Evolutionary conservation across 2,113 vertebrate species (phyloP), one percentile per base, ranked within the genome.

Genomic region (Buteo buteo): DNA sequence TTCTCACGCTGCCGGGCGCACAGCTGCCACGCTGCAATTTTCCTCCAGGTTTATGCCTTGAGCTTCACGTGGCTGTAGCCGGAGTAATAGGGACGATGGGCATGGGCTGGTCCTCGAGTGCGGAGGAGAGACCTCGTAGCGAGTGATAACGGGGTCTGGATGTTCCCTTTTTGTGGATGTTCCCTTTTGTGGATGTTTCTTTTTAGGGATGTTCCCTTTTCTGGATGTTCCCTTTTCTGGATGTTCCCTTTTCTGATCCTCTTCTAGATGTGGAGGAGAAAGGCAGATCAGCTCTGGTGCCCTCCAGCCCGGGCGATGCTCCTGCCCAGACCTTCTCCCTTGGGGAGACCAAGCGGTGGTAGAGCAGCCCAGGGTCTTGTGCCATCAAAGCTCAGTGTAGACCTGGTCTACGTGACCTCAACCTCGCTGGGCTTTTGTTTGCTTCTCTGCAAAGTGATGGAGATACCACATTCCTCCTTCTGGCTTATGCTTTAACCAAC

Each of bases 361-460:
- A 9, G 67, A 85, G 67, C 62, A 45, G 21, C 66, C 10, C 32
- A 2, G 24, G 52, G 13, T 36, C 26, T 59, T 4, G 49, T 36
- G 86, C 81, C 66, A 10, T 26, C 61, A 42, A 40, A 74, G 20
- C 32, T 84, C 44, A 6, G 5, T 0, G 17, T 17, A 52, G 28
- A 79, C 18, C 44, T 5, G 0, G 9, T 13, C 36, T 31, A 2
- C 4, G 5, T 5, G 31, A 70, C 26, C 29, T 74, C 61, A 22
- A 0, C 61, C 38, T 65, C 0, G 0, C 32, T 3, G 28, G 40
- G 45, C 10, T 57, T 85, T 36, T 14, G n/a, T 72, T 72, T 45
- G 32, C 52, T 57, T 24, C 59, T 64, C 49, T 25, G 22, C 26
- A 40, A 38, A 45, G 21, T 31, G 14, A 52, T 25, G 49, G 49